A percentile compares a stretch with the other conserved stretches of the same genome.
Evolutionary conservation across 2,113 vertebrate species (phyloP).

Genomic region (Taxidea taxus): DNA sequence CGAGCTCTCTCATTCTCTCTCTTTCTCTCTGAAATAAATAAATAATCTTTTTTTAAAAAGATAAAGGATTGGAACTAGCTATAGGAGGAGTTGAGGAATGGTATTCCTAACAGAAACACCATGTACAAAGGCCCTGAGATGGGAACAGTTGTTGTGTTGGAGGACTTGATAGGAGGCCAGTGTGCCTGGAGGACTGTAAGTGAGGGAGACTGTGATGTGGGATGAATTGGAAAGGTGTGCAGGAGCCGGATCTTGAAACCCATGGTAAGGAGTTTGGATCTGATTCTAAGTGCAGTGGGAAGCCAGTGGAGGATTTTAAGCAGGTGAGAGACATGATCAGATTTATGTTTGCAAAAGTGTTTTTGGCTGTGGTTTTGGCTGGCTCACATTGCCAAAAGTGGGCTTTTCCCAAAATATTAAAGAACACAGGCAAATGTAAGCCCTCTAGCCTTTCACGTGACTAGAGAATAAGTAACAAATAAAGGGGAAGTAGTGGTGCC

Average conservation of each 20-base stretch:
- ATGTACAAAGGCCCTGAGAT: background rate
- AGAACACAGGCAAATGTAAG: background rate
- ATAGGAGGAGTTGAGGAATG: background rate
- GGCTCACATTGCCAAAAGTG: background rate
- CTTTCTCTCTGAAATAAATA: no score
- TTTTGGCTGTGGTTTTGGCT: background rate
- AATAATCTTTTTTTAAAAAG: background rate
- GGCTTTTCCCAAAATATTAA: background rate
- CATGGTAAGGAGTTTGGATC: background rate
- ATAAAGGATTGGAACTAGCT: background rate
- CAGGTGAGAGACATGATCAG: background rate
- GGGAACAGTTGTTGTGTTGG: background rate
- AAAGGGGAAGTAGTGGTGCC: background rate
- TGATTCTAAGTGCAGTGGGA: constrained; percentile 3
- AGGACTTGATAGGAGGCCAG: background rate
- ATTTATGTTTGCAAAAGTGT: constrained; percentile 16
- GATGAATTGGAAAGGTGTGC: background rate
- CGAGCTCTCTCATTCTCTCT: no score
- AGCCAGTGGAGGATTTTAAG: constrained; percentile 15
- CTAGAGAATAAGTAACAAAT: background rate
- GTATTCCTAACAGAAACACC: background rate
- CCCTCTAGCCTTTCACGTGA: background rate
- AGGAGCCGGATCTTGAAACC: background rate
- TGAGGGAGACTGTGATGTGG: background rate
- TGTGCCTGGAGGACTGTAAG: background rate